Evolutionary conservation across 2,888 invertebrate genomes (phyloP), one percentile per base, ranked within the genome.

Genomic region (Tillus elongatus): DNA sequence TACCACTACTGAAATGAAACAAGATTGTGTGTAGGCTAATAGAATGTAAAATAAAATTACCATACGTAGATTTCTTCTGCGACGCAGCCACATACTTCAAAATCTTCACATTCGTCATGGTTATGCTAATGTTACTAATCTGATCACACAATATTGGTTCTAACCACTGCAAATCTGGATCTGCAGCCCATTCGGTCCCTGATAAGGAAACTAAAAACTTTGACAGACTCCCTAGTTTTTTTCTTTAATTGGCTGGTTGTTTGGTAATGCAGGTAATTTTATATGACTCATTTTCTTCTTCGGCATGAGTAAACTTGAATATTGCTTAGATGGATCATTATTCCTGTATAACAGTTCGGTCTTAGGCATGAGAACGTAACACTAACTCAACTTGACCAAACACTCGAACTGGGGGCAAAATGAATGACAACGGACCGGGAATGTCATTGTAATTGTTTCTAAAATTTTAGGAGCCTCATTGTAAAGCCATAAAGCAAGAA

Each of bases 321-420:
- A 19, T n/a, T n/a, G 24, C n/a, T 19, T 19, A n/a, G 24, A 19
- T n/a, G 24, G 24, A 19, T 19, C 24, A 19, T 19, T n/a, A 19
- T 19, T 19, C 24, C 24, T 6, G 24, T 19, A 19, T n/a, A 19
- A 19, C 6, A 19, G 6, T 19, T 19, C 24, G 6, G 24, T 19
- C 24, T 19, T 19, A 19, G 6, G 24, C 24, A n/a, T 19, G 6
- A n/a, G 24, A 6, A 19, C 24, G 24, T 19, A 19, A n/a, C n/a
- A n/a, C 24, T n/a, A 19, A n/a, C n/a, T 19, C 24, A 19, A 19
- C n/a, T 19, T 19, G 24, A n/a, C 24, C 24, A 19, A 19, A 19
- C n/a, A 19, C 24, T 19, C 24, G 24, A 19, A 8, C 24, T 8
- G 24, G 6, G n/a, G 24, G 24, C 24, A 19, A 19, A 19, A 19